phyloP scores from a whole-genome alignment of 2,888 invertebrate genomes.

The Eledone cirrhosa region DNA sequence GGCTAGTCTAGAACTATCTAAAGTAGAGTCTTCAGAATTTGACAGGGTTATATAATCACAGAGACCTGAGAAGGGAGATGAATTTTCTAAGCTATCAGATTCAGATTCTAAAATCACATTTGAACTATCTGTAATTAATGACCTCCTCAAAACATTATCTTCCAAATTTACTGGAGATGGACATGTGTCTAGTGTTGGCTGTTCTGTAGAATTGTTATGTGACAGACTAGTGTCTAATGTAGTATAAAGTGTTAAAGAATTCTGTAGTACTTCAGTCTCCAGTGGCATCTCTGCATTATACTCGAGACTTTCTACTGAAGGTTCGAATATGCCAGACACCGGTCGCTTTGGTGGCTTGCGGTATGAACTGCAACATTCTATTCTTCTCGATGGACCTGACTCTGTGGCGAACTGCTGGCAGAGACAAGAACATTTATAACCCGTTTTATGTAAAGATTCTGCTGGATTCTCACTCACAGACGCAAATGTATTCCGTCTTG shows the following conservation, averaged over 20 bases:
- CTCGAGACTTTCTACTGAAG: neutral
- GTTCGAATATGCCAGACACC: conserved; percentile 19
- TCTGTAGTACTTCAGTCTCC: no score
- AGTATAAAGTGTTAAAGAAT: neutral
- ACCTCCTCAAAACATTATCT: neutral
- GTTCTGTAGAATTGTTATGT: neutral
- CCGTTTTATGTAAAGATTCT: neutral
- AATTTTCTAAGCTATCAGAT: neutral
- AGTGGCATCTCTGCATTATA: no score
- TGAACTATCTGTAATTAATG: no score
- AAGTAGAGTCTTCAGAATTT: neutral
- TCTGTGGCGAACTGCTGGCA: neutral
- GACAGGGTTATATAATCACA: conserved; percentile 17
- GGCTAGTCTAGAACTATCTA: neutral
- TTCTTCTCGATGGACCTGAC: neutral
- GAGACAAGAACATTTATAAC: neutral
- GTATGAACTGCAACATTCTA: neutral
- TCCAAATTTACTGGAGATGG: no score
- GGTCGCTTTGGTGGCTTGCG: conserved; percentile 16
- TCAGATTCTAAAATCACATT: no score
- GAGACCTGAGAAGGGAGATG: neutral
- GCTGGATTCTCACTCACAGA: neutral
- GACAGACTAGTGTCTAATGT: neutral
- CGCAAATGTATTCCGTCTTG: neutral
- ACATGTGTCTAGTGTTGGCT: neutral